A percentile compares a stretch with the other conserved stretches of the same genome.
Evolutionary conservation across 2,888 invertebrate genomes (phyloP).

Genomic region (Yponomeuta sedellus): DNA sequence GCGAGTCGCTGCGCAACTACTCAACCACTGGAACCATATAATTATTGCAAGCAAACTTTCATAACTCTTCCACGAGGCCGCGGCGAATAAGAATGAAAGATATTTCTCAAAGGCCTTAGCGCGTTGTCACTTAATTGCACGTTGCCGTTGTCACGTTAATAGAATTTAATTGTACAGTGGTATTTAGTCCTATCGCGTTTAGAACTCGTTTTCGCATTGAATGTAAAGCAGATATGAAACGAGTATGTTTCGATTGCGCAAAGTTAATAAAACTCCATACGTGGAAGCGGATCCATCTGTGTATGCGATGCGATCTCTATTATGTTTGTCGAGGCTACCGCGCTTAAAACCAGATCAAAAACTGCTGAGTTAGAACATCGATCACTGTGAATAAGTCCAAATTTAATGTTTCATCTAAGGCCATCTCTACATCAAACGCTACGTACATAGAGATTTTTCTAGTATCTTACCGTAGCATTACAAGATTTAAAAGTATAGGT

Average conservation of each 20-base stretch:
- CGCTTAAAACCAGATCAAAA: conserved; percentile 59
- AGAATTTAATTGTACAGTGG: conserved; percentile 61
- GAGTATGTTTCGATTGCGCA: not conserved
- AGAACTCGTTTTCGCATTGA: conserved; percentile 35
- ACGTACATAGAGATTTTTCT: not conserved
- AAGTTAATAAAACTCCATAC: conserved; percentile 3
- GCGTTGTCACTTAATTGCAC: conserved; percentile 61
- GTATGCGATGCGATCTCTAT: conserved; percentile 27
- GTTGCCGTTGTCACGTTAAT: conserved; percentile 59
- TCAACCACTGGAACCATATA: conserved; percentile 42
- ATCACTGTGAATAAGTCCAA: conserved; percentile 54
- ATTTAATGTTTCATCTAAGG: conserved; percentile 28
- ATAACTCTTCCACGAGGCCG: conserved; percentile 42
- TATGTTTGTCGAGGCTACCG: conserved; percentile 52
- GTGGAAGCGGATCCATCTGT: conserved; percentile 4
- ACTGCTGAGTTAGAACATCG: conserved; percentile 69
- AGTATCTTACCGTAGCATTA: not conserved
- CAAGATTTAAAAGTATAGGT: too few species aligned
- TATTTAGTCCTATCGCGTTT: conserved; percentile 26
- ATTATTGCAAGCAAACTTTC: conserved; percentile 65
- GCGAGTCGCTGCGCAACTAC: conserved; percentile 28
- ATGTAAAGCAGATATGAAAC: conserved; percentile 15
- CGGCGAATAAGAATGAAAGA: conserved; percentile 63
- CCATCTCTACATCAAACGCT: conserved; percentile 11
- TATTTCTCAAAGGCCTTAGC: conserved; percentile 52